Base-by-base conservation (phyloP, 2,797 vertebrate genomes). In the Lepilemur ruficaudatus region DNA sequence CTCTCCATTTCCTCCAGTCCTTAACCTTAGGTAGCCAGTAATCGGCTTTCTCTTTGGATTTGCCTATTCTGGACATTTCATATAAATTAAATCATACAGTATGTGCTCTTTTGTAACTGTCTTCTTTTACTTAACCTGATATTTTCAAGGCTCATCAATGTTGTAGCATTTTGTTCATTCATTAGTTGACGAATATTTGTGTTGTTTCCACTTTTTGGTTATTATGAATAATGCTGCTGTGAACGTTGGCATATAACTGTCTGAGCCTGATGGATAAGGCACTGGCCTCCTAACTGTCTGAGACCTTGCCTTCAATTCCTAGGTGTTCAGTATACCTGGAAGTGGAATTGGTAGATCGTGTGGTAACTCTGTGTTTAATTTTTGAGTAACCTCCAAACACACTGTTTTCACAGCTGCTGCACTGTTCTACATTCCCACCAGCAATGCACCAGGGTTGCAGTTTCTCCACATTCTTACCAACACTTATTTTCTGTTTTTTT, bases 31-130 rank as follows among this genome's bases (percentile, higher is more conserved):
- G 28, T 78, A 89, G 18, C 59, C 78, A 22, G 17, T 81, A 20
- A 81, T 87, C 55, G 83, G 8, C 59, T 87, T 91, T 80, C 52
- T 91, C 6, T 89, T 61, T 72, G 32, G 73, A 91, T 91, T 94
- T 78, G 48, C 67, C 86, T 91, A 12, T 69, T 78, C 48, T 61
- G 30, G n/a, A 95, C 30, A 61, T 93, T 95, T 90, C 55, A 79
- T 79, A 63, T 75, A 85, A 69, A 69, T 95, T 73, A 95, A 94
- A 81, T 90, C 52, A 76, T 63, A 55, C 32, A 30, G 1, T 52
- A 38, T 91, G 43, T 63, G 30, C 25, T 89, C 41, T 90, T 91
- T 81, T 84, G 63, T 91, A 43, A 83, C 46, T 69, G 65, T 30
- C 18, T 91, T 93, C 63, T 92, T 91, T 88, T 43, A 48, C 41